Evolutionary conservation across 2,888 invertebrate genomes (phyloP).

Genomic region (Cyrtodaria siliqua): DNA sequence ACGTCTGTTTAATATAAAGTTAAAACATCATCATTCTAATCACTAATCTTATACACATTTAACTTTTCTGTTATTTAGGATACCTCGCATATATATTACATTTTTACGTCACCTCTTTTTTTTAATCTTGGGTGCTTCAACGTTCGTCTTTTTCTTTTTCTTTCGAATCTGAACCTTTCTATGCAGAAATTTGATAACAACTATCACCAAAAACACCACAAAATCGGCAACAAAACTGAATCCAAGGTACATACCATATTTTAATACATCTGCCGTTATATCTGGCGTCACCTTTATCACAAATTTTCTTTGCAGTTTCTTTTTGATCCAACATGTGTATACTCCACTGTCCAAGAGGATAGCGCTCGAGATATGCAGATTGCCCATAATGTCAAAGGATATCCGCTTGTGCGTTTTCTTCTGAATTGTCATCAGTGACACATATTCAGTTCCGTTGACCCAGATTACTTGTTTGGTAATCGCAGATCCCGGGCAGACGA

Average conservation of each 20-base stretch:
- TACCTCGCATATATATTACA: too few species aligned
- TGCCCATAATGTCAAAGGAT: conserved; percentile 49
- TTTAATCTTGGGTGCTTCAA: too few species aligned
- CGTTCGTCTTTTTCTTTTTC: conserved; percentile 7
- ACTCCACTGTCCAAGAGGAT: conserved; percentile 23
- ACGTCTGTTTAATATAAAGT: too few species aligned
- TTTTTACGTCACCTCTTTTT: too few species aligned
- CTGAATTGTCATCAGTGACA: conserved; percentile 14
- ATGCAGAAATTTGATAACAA: conserved; percentile 36
- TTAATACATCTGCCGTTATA: conserved; percentile 8
- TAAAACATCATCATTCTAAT: too few species aligned
- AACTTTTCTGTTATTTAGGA: too few species aligned
- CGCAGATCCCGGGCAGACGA: conserved; percentile 44
- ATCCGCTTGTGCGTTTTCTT: conserved; percentile 37
- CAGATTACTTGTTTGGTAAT: conserved; percentile 34
- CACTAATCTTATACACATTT: too few species aligned
- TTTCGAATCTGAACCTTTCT: conserved; percentile 36
- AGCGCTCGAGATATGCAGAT: conserved; percentile 36
- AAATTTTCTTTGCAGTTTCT: conserved; percentile 36
- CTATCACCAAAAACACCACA: conserved; percentile 45
- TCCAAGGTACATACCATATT: conserved; percentile 26
- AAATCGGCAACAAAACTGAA: conserved; percentile 49
- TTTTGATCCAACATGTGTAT: conserved; percentile 56
- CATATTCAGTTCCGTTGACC: conserved; percentile 41
- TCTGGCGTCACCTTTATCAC: conserved; percentile 26